Evolutionary conservation across 2,797 vertebrate genomes (phyloP), one percentile per base, ranked within the genome.

Genomic region (Esox lucius): DNA sequence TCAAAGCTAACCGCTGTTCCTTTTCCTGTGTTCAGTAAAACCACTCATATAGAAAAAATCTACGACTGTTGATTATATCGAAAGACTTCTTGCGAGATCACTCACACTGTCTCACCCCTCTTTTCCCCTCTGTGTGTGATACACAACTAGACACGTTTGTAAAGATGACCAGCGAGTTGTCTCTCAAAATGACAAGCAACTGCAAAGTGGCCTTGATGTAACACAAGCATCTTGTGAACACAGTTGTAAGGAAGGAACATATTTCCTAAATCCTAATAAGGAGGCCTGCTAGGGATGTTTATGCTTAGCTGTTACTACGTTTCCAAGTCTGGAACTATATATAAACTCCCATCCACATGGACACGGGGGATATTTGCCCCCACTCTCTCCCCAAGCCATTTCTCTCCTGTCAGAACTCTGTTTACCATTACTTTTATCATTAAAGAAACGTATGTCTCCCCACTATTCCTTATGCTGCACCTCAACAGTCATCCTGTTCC

Each of bases 1-100:
- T 75, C 74, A 26, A 24, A 61, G 56, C 53, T 0, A 73, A 15
- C 0, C 68, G 51, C 24, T 67, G 61, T 77, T 82, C 77, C 72
- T 62, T 81, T 78, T 66, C 72, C 75, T 1, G 16, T 67, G 72
- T 74, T 71, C 74, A 81, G 70, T 80, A 84, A 74, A 74, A 64
- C 82, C 79, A 76, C 81, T 79, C 78, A 74, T 77, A 59, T 66
- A 64, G 76, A 81, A 33, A 77, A 77, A 69, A 79, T n/a, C n/a
- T 76, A 76, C 9, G 76, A 68, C 74, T 78, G 80, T 59, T 74
- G 75, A 83, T 80, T 68, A 82, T 68, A 78, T 76, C 75, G 42
- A 42, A 42, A 11, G 42, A 2, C 42, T 46, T 11, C n/a, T n/a
- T 42, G 42, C 6, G 76, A 81, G 73, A 82, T 83, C 16, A 0